Evolutionary conservation across 1,140 invertebrate genomes (phyloP).

Genomic region (Nasonia longicornis): DNA sequence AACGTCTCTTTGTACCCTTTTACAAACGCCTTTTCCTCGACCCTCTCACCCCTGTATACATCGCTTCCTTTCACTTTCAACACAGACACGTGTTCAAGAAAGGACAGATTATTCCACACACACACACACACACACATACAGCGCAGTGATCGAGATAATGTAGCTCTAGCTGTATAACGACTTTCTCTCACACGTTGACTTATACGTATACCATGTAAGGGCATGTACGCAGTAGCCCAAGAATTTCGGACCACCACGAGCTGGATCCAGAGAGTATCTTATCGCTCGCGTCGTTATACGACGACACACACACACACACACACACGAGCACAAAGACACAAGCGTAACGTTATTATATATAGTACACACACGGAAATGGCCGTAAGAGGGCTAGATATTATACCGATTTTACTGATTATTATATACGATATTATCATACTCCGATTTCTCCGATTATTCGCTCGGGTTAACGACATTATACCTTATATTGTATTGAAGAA

Average conservation of each 20-base stretch:
- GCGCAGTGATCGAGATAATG: neutral
- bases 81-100: neutral
- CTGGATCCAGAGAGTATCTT: neutral
- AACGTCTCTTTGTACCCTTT: neutral
- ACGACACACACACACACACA: neutral
- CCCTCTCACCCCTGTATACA: neutral
- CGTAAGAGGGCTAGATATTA: neutral
- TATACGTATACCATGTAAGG: neutral
- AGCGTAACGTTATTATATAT: neutral
- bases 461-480: neutral
- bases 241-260: neutral
- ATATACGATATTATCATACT: conserved; percentile 5
- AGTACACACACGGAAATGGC: neutral
- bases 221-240: too few relatives aligned
- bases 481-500: neutral
- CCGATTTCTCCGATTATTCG: neutral
- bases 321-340: neutral
- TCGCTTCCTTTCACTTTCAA: neutral
- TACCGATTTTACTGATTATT: conserved; percentile 19
- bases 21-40: neutral
- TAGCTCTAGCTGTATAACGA: neutral
- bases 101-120: neutral
- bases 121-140: neutral
- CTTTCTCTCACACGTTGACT: neutral
- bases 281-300: neutral